Evolutionary conservation across 2,797 vertebrate genomes (phyloP), one percentile per base, ranked within the genome.

Genomic region (Okamejei kenojei): DNA sequence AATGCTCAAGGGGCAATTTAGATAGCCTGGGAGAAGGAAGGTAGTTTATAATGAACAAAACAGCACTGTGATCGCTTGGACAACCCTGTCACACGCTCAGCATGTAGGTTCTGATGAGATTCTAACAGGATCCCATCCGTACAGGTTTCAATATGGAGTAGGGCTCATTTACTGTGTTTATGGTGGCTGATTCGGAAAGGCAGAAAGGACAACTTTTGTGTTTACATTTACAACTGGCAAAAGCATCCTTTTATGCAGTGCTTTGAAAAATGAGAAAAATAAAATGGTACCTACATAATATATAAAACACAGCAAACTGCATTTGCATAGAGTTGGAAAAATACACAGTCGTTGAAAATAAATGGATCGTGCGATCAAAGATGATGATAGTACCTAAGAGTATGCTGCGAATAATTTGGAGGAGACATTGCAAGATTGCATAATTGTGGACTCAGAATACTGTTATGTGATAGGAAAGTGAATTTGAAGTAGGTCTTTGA

Each of bases 11-110:
- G 17, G 84, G n/a, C 63, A 68, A 21, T 88, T 32, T 65, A 35
- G 61, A 21, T 88, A 68, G 17, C 63, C 68, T 2, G 7, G 26
- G n/a, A 88, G 63, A 88, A 35, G 32, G 84, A 68, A 68, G 17
- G n/a, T 8, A 68, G n/a, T 88, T 88, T 88, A 32, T 68, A 88
- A 88, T 68, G 84, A 88, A 88, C 65, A 32, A 68, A 88, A 88
- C n/a, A 21, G n/a, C 19, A 63, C 63, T 68, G 61, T 65, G n/a
- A 35, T 88, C 68, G 65, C 61, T 35, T 65, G 84, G 61, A 88
- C 84, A 63, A 88, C n/a, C 68, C 84, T 88, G 84, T 68, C 84
- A 88, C 84, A 68, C 13, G 17, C 84, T 35, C 84, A 88, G 84
- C 63, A 19, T 88, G 84, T 26, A 35, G 1, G 17, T 32, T 88